phyloP scores from a whole-genome alignment of 2,888 invertebrate species.

The Yponomeuta sedellus region DNA sequence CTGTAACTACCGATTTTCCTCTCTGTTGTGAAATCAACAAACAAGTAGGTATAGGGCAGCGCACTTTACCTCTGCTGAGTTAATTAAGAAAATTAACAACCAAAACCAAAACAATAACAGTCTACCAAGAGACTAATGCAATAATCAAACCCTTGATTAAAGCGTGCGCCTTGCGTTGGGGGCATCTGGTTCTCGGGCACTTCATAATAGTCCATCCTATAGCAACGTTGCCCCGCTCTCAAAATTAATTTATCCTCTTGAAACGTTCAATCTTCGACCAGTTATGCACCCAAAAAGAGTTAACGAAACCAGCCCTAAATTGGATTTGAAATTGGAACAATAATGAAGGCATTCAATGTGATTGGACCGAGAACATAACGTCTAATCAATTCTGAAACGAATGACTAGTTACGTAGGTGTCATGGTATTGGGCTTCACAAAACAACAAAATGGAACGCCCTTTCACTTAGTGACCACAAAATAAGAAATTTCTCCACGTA shows the following conservation, averaged over 20 bases:
- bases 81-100: slow-evolving; percentile 10
- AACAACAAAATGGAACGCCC: neutral
- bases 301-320: slow-evolving; percentile 39
- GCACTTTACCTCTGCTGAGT: neutral
- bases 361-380: neutral
- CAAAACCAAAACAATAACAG: slow-evolving; percentile 5
- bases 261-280: slow-evolving; percentile 38
- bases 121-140: neutral
- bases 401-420: neutral
- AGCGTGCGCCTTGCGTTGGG: slow-evolving; percentile 45
- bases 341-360: slow-evolving; percentile 9
- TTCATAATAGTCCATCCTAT: slow-evolving; percentile 39
- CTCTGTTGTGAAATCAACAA: no score
- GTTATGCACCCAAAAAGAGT: slow-evolving; percentile 42
- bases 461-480: neutral
- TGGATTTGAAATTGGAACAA: neutral
- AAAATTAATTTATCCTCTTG: slow-evolving; percentile 71
- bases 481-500: neutral
- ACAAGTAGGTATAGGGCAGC: neutral
- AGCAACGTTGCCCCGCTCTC: slow-evolving; percentile 58
- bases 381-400: slow-evolving; percentile 1
- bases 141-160: slow-evolving; percentile 42
- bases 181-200: slow-evolving; percentile 66
- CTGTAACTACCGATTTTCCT: no score
- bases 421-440: neutral